Evolutionary conservation across 2,888 invertebrate species (phyloP), one percentile per base, ranked within the genome.

Genomic region (Stratiomys singularior): DNA sequence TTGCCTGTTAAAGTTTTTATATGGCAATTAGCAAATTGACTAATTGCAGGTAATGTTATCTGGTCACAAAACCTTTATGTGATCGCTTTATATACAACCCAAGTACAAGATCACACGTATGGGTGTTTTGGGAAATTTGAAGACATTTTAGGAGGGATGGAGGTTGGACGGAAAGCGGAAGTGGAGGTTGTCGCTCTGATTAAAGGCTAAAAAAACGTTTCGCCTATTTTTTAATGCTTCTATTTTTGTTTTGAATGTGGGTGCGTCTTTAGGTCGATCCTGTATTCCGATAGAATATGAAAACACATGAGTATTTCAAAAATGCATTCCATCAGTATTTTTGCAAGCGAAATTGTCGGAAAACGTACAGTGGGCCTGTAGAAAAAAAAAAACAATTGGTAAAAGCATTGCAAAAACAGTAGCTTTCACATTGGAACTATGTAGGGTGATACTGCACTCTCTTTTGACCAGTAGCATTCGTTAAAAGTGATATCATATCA

Each of bases 21-120:
- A 69, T 25, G 47, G 11, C 69, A 46, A 69, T 69, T 69, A 69
- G 69, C 47, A 69, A 69, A 69, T 69, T 69, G 46, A 18, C 25
- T 46, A 25, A 69, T 46, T 66, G 21, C 46, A 47, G 15, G 1
- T 4, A 21, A 25, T 69, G 46, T 46, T 46, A 69, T 67, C 67
- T 60, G 37, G 37, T 9, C 9, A 37, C 9, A 37, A 60, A 15
- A 52, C 15, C 52, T 52, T 52, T 52, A 52, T 37, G 37, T 37
- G 37, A 52, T 52, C 52, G 52, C 44, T 52, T 52, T 52, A 18
- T 52, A 52, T 37, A 37, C 37, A 5, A 9, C 9, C 37, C 5
- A 37, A 37, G 37, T 37, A 37, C 37, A 37, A 37, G 37, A 37
- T 37, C 37, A 37, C 9, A 37, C 5, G 37, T 37, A 5, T 37